Evolutionary conservation across 2,797 vertebrate genomes (phyloP), one percentile per base, ranked within the genome.

Genomic region (Sebastes glaucus): DNA sequence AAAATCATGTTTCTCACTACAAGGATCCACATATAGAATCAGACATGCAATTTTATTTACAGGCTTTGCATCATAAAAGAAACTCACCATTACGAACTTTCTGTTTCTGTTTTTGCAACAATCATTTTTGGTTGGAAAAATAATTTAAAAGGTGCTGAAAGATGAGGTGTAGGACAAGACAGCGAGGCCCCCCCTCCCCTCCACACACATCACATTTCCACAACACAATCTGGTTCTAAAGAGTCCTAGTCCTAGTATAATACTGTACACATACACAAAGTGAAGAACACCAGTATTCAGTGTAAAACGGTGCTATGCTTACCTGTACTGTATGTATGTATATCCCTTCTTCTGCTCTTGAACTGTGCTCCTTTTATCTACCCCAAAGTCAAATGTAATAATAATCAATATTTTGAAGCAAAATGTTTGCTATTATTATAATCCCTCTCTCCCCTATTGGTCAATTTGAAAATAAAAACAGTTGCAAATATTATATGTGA

Each of bases 251-350:
- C 86, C 80, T 88, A 85, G 79, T 91, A 81, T 90, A 85, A 87
- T 80, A 84, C 88, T 92, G 87, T 92, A 88, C 92, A 94, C 92
- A 85, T 74, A 89, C 89, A 91, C 90, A 88, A 88, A 87, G 85
- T 78, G 84, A 91, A 92, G 56, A 89, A 90, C 89, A 94, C 90
- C 91, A 92, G 86, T 94, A 93, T 93, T 94, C 91, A 89, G 88
- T 95, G 93, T 95, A 88, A 94, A 92, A 90, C 20, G 93, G 94
- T 94, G 94, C 94, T 95, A 94, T 92, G 94, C 94, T 94, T 93
- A 92, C 93, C 85, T 93, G 91, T 94, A 94, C 92, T 93, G 92
- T 93, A 92, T 90, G 89, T 93, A 87, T 93, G 92, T 94, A 86
- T 89, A 89, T 88, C 79, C 85, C 82, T 82, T 82, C 59, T 91